Conservation (phyloP, 1,140 invertebrate species). For the Drosophila parabipectinata region DNA sequence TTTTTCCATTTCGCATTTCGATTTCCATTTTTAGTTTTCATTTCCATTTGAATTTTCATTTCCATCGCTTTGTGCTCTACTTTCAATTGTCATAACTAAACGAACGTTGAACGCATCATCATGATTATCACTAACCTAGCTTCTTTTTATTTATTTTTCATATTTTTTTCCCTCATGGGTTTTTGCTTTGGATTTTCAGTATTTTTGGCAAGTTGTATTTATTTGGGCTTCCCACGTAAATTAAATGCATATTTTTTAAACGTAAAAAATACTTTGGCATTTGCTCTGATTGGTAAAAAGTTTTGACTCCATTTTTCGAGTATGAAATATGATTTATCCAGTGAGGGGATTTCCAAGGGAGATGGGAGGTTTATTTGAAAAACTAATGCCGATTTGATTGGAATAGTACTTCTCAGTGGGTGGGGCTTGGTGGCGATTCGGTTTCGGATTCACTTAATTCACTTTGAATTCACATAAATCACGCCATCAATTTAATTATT, state of each 20-base stretch:
- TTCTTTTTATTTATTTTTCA: constrained; percentile 15
- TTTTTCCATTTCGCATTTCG: constrained; percentile 1
- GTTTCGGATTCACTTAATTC: constrained; percentile 21
- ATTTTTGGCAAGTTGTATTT: constrained; percentile 9
- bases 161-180: neutral
- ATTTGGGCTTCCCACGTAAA: constrained; percentile 36
- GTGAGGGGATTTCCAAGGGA: neutral
- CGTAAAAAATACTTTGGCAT: constrained; percentile 57
- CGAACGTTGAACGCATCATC: constrained; percentile 76
- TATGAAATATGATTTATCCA: constrained; percentile 42
- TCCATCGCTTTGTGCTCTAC: constrained; percentile 15
- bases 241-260: constrained; percentile 71
- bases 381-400: constrained; percentile 20
- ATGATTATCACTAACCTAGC: constrained; percentile 78
- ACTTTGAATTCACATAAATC: constrained; percentile 39
- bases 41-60: constrained; percentile 4
- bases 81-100: constrained; percentile 75
- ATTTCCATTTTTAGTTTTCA: constrained; percentile 2
- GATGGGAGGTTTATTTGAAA: neutral
- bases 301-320: constrained; percentile 52
- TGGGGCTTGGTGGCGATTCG: neutral
- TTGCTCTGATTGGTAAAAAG: constrained; percentile 55
- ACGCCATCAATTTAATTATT: constrained; percentile 33
- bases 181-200: constrained; percentile 1
- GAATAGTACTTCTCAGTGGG: neutral